Percentiles rank a stretch among this genome's conserved stretches.
phyloP scores from a whole-genome alignment of 2,113 vertebrate genomes.

The Microtus oregoni region DNA sequence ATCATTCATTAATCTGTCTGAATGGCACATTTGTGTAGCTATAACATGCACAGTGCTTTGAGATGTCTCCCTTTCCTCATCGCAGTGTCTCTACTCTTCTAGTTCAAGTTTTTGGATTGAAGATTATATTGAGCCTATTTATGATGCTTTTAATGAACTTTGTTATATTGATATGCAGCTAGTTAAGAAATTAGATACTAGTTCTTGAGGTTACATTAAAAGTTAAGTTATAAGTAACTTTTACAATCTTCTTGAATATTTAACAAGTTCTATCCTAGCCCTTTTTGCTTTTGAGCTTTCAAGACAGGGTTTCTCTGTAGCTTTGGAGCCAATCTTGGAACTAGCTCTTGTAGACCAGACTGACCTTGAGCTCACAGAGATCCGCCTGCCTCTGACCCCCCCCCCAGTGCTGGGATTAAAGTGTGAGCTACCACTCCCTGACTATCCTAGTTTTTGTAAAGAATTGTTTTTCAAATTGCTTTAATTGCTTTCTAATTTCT shows the following conservation, averaged over 20 bases:
- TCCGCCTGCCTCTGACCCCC: no score
- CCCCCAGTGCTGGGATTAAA: no score
- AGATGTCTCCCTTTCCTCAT: background rate
- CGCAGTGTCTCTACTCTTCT: background rate
- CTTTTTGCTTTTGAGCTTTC: background rate
- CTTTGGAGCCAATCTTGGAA: no score
- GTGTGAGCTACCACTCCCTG: no score
- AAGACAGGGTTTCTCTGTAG: no score
- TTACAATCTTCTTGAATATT: background rate
- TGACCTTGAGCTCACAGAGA: no score
- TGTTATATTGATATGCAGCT: background rate
- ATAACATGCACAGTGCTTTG: background rate
- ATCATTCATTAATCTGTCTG: background rate
- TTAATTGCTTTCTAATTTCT: background rate
- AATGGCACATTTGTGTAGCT: background rate
- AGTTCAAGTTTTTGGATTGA: background rate
- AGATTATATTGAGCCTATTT: background rate
- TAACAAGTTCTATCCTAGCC: background rate
- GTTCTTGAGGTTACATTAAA: background rate
- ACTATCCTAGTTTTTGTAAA: background rate
- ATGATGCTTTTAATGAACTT: background rate
- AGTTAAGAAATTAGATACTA: background rate
- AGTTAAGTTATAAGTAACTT: background rate
- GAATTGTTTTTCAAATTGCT: background rate
- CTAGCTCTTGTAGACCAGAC: no score